A percentile compares a stretch with the other conserved stretches of the same genome.
Evolutionary conservation across 1,140 invertebrate genomes (phyloP).

Genomic region (Drosophila tani): DNA sequence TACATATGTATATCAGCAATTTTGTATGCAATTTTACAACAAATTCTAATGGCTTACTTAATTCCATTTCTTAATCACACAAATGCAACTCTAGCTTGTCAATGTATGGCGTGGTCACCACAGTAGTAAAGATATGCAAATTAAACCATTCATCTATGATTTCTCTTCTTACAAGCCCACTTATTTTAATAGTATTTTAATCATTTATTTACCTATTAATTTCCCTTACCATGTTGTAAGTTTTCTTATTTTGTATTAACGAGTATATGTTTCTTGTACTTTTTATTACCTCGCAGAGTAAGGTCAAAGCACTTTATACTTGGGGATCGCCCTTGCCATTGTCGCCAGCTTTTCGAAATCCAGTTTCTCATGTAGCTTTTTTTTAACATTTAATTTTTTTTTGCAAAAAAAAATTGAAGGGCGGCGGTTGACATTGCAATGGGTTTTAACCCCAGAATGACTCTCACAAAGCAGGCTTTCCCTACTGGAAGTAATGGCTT

Average conservation of each 20-base stretch:
- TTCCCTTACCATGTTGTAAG: neutral
- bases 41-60: no score
- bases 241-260: neutral
- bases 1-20: no score
- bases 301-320: conserved; percentile 73
- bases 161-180: neutral
- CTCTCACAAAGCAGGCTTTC: conserved; percentile 4
- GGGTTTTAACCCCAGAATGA: conserved; percentile 32
- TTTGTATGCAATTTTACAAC: no score
- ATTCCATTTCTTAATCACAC: no score
- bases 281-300: conserved; percentile 46
- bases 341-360: conserved; percentile 37
- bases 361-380: conserved; percentile 25
- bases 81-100: no score
- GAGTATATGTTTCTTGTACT: conserved; percentile 36
- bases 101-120: no score
- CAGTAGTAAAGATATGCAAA: no score
- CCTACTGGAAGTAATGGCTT: neutral
- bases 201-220: no score
- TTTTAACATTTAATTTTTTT: conserved; percentile 22
- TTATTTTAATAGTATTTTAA: no score
- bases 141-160: neutral
- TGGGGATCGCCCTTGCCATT: conserved; percentile 60
- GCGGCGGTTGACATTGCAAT: conserved; percentile 34
- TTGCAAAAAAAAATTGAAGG: conserved; percentile 41